Percentiles rank a stretch among this genome's conserved stretches.
phyloP scores from a whole-genome alignment of 2,797 vertebrate species.

The Sebastes taczanowskii region DNA sequence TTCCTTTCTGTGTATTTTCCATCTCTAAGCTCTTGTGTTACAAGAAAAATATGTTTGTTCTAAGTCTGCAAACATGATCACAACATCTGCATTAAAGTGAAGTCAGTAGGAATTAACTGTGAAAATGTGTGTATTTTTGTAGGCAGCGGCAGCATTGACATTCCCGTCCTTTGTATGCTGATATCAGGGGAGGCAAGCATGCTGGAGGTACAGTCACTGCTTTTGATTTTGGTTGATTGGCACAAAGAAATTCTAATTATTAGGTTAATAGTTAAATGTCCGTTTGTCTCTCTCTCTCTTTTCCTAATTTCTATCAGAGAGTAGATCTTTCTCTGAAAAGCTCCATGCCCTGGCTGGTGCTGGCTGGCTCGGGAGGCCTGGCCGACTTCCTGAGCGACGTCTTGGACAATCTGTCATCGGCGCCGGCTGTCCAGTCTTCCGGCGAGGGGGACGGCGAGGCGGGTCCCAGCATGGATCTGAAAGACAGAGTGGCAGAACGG shows the following conservation, averaged over 20 bases:
- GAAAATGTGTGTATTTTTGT: slow-evolving; percentile 19
- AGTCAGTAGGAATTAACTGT: not conserved
- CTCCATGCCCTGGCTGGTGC: slow-evolving; percentile 88
- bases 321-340: slow-evolving; percentile 85
- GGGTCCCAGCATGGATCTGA: slow-evolving; percentile 67
- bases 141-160: slow-evolving; percentile 91
- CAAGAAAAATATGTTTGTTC: not conserved
- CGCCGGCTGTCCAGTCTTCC: slow-evolving; percentile 48
- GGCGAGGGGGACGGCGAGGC: slow-evolving; percentile 66
- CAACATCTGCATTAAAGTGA: not conserved
- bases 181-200: slow-evolving; percentile 85
- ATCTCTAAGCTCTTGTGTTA: not conserved
- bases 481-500: slow-evolving; percentile 75
- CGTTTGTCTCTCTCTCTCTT: not conserved
- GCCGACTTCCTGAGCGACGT: slow-evolving; percentile 88
- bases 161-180: slow-evolving; percentile 91
- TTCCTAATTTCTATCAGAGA: slow-evolving; percentile 58
- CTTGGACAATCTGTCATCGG: slow-evolving; percentile 78
- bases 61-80: not conserved
- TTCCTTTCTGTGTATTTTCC: not conserved
- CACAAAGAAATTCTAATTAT: not conserved
- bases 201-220: slow-evolving; percentile 81
- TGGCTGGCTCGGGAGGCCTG: slow-evolving; percentile 88
- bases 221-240: not conserved
- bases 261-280: not conserved